Evolutionary conservation across 1,140 invertebrate genomes (phyloP).

Genomic region (Aleiodes sp.): DNA sequence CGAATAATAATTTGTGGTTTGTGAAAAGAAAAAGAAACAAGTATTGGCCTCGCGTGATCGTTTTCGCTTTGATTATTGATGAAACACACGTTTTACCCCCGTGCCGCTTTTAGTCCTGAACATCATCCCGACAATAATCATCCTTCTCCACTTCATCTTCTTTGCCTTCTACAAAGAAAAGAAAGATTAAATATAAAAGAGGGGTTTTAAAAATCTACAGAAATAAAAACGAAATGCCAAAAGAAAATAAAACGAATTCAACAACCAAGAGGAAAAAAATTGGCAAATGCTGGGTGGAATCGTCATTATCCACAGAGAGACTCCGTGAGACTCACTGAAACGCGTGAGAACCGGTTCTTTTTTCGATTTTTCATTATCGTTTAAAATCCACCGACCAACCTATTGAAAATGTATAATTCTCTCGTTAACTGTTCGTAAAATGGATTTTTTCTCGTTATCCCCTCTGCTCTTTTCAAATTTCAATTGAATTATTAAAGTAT

Average conservation of each 20-base stretch:
- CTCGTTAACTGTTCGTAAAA: slow-evolving; percentile 17
- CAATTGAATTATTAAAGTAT: neutral
- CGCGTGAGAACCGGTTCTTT: slow-evolving; percentile 16
- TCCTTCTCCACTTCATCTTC: neutral
- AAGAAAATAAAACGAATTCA: neutral
- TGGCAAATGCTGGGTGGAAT: no score
- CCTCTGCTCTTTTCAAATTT: neutral
- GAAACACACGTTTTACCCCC: slow-evolving; percentile 17
- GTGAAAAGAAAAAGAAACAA: neutral
- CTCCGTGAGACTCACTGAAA: neutral
- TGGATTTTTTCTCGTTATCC: neutral
- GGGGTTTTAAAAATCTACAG: neutral
- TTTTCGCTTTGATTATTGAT: slow-evolving; percentile 34
- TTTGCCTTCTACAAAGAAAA: no score
- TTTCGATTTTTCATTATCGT: slow-evolving; percentile 23
- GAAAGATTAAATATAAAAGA: neutral
- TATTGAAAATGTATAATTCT: slow-evolving; percentile 14
- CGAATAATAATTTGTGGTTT: slow-evolving; percentile 32
- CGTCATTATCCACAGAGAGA: no score
- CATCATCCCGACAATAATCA: slow-evolving; percentile 13
- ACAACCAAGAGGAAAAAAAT: no score
- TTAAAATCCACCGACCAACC: neutral
- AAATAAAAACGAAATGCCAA: neutral
- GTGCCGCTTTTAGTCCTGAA: slow-evolving; percentile 3
- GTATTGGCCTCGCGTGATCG: slow-evolving; percentile 32